Evolutionary conservation across 1,140 invertebrate species (phyloP).

Genomic region (Rhopalosiphum maidis): DNA sequence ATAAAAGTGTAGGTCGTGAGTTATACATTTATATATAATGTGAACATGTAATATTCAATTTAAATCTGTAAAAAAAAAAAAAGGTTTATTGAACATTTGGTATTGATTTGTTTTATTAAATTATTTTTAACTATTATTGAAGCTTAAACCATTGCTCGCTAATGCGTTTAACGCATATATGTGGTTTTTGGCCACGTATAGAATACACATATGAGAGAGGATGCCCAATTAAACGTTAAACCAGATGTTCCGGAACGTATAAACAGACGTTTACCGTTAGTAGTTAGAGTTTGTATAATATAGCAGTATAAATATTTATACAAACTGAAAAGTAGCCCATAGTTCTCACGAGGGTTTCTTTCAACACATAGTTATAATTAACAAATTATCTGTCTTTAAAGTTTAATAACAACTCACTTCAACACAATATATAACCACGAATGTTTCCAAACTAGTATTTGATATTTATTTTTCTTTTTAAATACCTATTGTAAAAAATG

Average conservation of each 20-base stretch:
- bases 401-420: neutral
- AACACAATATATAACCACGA: neutral
- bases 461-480: too few relatives aligned
- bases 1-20: neutral
- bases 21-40: neutral
- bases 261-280: slow-evolving; percentile 32
- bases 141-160: neutral
- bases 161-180: neutral
- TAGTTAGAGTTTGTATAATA: neutral
- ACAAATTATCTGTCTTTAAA: neutral
- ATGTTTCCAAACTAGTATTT: neutral
- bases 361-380: slow-evolving; percentile 1
- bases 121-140: slow-evolving; percentile 30
- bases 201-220: neutral
- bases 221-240: neutral
- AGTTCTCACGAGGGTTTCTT: slow-evolving; percentile 1
- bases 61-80: neutral
- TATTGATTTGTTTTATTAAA: neutral
- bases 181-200: neutral
- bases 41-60: neutral
- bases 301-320: slow-evolving; percentile 22
- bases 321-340: neutral
- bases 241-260: slow-evolving; percentile 30
- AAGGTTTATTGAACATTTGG: neutral
- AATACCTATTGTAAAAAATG: too few relatives aligned